Percentiles rank a stretch among this genome's conserved stretches.
Evolutionary conservation across 2,888 invertebrate genomes (phyloP).

Genomic region (Tanytarsus gracilentus): DNA sequence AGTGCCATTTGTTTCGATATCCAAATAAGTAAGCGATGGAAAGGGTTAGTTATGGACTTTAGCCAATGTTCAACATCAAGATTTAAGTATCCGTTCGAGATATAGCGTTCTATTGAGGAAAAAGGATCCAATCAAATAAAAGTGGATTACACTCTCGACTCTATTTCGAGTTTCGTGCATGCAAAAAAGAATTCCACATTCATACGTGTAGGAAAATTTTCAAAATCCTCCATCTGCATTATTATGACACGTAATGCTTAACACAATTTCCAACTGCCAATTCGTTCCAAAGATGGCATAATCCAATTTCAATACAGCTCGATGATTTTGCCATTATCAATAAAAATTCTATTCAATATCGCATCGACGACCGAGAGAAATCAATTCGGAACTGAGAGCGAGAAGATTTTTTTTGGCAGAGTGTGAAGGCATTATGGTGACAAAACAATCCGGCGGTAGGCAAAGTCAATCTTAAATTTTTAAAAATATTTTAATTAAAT

Average conservation of each 20-base stretch:
- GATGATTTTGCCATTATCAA: constrained; percentile 10
- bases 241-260: constrained; percentile 15
- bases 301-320: constrained; percentile 9
- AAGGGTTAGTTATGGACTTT: constrained; percentile 12
- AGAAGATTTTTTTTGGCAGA: too few species aligned
- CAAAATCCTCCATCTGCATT: constrained; percentile 11
- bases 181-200: neutral
- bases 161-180: too few species aligned
- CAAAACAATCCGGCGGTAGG: too few species aligned
- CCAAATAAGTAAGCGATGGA: neutral
- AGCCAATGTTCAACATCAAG: constrained; percentile 4
- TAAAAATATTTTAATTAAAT: too few species aligned
- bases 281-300: constrained; percentile 12
- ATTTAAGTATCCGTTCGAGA: too few species aligned
- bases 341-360: neutral
- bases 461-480: too few species aligned
- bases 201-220: neutral
- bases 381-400: too few species aligned
- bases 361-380: too few species aligned
- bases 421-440: too few species aligned
- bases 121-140: constrained; percentile 4
- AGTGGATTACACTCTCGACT: neutral
- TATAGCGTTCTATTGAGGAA: too few species aligned
- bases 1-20: neutral
- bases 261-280: constrained; percentile 12